phyloP scores from a whole-genome alignment of 2,797 vertebrate genomes.

The Oreochromis mossambicus region DNA sequence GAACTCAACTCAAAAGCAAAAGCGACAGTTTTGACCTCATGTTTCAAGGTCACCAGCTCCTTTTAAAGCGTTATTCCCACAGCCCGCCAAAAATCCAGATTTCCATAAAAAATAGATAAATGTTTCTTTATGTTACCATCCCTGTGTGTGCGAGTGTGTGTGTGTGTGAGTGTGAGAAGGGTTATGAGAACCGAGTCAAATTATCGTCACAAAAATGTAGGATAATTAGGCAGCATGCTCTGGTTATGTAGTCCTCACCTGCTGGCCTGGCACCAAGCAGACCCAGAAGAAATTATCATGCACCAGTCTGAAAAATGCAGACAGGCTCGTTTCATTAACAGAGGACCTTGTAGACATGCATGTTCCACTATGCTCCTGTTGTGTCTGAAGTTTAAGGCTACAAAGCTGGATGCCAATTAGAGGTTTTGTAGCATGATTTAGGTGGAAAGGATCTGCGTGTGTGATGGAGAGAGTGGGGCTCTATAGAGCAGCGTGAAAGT shows the following conservation, averaged over 20 bases:
- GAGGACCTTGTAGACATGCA: slow-evolving; percentile 15
- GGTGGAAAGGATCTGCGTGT: slow-evolving; percentile 17
- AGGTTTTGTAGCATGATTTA: slow-evolving; percentile 38
- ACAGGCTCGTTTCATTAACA: slow-evolving; percentile 41
- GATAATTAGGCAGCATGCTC: slow-evolving; percentile 48
- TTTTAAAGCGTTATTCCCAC: background rate
- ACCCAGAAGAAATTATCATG: slow-evolving; percentile 47
- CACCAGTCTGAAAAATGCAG: slow-evolving; percentile 50
- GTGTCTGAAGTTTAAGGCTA: slow-evolving; percentile 48
- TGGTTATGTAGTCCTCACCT: slow-evolving; percentile 52
- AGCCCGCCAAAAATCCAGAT: background rate
- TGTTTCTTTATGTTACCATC: background rate
- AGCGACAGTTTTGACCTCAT: background rate
- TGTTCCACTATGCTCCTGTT: slow-evolving; percentile 32
- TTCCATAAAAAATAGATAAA: background rate
- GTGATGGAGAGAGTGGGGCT: background rate
- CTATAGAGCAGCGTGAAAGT: background rate
- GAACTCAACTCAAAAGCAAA: background rate
- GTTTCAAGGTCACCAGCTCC: background rate
- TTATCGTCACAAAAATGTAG: slow-evolving; percentile 14
- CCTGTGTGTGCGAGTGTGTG: background rate
- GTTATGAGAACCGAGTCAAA: slow-evolving; percentile 22
- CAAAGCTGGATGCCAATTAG: slow-evolving; percentile 51
- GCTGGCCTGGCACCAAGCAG: slow-evolving; percentile 54
- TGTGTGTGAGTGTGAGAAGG: background rate